Evolutionary conservation across 2,113 vertebrate genomes (phyloP).

Genomic region (Chaetops frenatus): DNA sequence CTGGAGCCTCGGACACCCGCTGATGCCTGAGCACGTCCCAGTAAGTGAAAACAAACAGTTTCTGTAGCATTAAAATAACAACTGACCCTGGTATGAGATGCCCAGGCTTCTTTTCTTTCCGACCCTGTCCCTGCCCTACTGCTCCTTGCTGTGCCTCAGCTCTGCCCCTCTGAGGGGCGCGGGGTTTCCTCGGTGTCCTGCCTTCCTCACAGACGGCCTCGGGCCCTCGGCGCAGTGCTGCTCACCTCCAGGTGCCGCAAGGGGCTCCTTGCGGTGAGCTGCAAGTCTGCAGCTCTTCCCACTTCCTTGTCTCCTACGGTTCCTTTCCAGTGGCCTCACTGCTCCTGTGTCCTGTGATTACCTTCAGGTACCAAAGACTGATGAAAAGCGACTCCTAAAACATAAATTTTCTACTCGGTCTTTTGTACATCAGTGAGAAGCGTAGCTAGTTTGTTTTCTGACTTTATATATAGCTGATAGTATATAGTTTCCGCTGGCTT

Average conservation of each 20-base stretch:
- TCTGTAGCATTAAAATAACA: neutral
- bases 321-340: neutral
- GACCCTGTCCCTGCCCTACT: neutral
- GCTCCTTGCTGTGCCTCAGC: neutral
- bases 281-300: neutral
- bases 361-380: neutral
- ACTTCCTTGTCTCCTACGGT: accelerated
- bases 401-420: neutral
- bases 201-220: accelerated
- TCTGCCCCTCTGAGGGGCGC: neutral
- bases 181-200: accelerated
- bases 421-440: neutral
- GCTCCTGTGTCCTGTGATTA: neutral
- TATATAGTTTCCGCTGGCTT: neutral
- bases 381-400: neutral
- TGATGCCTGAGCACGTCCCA: neutral
- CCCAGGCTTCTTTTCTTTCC: neutral
- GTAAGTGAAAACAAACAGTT: neutral
- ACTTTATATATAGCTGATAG: neutral
- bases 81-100: neutral
- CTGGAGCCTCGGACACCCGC: neutral
- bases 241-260: neutral
- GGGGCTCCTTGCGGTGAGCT: neutral
- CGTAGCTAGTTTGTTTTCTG: neutral
- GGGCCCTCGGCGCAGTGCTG: accelerated